phyloP scores from a whole-genome alignment of 2,797 vertebrate genomes.

The Clamator glandarius region DNA sequence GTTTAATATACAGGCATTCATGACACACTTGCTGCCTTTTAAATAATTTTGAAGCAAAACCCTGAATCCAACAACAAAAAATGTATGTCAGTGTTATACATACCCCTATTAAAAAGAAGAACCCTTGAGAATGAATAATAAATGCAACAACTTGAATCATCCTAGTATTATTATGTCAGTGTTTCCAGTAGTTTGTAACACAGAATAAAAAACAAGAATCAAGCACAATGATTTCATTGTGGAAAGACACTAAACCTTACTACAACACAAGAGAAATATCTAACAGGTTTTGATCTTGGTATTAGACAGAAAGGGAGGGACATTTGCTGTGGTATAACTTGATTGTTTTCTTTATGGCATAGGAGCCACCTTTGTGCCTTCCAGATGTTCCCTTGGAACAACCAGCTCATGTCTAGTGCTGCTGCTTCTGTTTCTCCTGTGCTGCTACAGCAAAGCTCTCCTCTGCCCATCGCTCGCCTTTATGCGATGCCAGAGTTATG shows the following conservation, averaged over 20 bases:
- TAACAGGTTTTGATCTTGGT: background rate
- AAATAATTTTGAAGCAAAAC: background rate
- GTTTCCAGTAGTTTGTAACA: background rate
- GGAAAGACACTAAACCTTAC: background rate
- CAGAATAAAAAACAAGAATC: background rate
- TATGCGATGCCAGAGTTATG: fast-evolving
- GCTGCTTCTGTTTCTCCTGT: background rate
- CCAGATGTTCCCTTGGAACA: background rate
- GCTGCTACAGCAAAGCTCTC: background rate
- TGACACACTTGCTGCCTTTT: background rate
- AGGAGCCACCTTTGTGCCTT: background rate
- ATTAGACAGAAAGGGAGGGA: background rate
- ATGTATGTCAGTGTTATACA: background rate
- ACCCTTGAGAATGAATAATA: background rate
- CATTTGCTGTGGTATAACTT: background rate
- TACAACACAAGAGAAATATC: background rate
- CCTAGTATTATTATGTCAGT: background rate
- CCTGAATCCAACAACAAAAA: background rate
- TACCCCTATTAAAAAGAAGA: background rate
- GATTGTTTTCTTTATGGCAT: background rate
- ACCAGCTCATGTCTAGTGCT: background rate
- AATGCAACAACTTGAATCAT: background rate
- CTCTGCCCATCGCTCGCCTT: too few relatives aligned
- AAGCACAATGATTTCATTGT: background rate
- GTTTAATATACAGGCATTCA: background rate